Percentiles rank a stretch among this genome's conserved stretches.
Conservation (phyloP, 2,113 vertebrate genomes). For the Takifugu flavidus region DNA sequence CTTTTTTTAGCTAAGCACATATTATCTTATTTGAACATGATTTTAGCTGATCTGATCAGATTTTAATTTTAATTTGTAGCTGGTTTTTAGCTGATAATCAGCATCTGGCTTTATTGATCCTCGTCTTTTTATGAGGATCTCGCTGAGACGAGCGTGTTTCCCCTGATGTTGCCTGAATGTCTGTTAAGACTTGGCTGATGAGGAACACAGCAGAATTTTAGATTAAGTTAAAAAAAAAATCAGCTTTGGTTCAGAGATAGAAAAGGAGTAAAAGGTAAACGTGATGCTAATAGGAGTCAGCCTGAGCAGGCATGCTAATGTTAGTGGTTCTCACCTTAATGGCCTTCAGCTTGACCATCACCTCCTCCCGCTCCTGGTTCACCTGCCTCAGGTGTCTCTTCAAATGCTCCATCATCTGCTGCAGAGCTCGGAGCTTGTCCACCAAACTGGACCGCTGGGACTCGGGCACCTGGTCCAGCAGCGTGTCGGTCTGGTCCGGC, state of each 20-base stretch:
- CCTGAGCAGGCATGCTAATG: neutral
- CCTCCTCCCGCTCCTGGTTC: neutral
- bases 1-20: no score
- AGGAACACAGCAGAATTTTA: neutral
- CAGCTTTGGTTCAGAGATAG: no score
- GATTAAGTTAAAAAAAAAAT: no score
- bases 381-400: rapidly evolving
- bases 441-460: rapidly evolving
- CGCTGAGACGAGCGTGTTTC: no score
- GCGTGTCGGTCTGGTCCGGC: rapidly evolving
- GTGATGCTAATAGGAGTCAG: neutral
- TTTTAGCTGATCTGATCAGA: no score
- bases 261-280: neutral
- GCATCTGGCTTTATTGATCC: no score
- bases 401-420: neutral
- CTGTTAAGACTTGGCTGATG: no score
- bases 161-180: no score
- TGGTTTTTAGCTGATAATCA: no score
- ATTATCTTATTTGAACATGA: no score
- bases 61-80: no score
- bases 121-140: no score
- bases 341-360: neutral
- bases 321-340: conserved; percentile 28
- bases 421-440: rapidly evolving
- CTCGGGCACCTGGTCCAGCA: neutral